A percentile compares a stretch with the other conserved stretches of the same genome.
phyloP scores from a whole-genome alignment of 2,888 invertebrate genomes.

The Eurytoma californica region DNA sequence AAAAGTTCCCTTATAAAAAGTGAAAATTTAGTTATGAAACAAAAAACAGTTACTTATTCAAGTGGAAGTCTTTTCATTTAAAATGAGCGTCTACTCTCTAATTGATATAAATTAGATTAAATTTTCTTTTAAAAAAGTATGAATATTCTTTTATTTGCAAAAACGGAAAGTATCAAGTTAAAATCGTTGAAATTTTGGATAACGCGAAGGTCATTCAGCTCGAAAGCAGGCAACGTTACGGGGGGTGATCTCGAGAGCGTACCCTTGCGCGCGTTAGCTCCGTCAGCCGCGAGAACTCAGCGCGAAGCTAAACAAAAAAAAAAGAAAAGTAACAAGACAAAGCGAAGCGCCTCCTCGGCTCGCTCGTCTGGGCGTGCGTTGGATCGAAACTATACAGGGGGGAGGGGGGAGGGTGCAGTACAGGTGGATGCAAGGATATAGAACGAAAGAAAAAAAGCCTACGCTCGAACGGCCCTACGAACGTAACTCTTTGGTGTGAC shows the following conservation, averaged over 20 bases:
- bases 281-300: no score
- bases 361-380: constrained; percentile 1
- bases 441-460: constrained; percentile 45
- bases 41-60: no score
- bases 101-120: no score
- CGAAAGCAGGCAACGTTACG: constrained; percentile 60
- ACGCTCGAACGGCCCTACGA: constrained; percentile 65
- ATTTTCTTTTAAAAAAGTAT: no score
- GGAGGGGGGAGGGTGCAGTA: background rate
- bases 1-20: no score
- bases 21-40: no score
- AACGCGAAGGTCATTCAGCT: constrained; percentile 19
- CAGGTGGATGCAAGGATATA: constrained; percentile 8
- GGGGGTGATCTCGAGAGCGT: constrained; percentile 57
- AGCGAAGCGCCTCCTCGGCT: background rate
- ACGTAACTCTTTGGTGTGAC: constrained; percentile 69
- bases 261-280: constrained; percentile 26
- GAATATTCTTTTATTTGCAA: no score
- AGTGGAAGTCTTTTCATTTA: no score
- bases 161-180: no score
- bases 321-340: constrained; percentile 3
- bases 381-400: background rate
- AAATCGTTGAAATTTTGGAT: background rate
- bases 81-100: no score
- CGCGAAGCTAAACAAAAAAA: constrained; percentile 16